Percentiles rank a stretch among this genome's conserved stretches.
phyloP scores from a whole-genome alignment of 2,113 vertebrate genomes.

The Athene cunicularia region DNA sequence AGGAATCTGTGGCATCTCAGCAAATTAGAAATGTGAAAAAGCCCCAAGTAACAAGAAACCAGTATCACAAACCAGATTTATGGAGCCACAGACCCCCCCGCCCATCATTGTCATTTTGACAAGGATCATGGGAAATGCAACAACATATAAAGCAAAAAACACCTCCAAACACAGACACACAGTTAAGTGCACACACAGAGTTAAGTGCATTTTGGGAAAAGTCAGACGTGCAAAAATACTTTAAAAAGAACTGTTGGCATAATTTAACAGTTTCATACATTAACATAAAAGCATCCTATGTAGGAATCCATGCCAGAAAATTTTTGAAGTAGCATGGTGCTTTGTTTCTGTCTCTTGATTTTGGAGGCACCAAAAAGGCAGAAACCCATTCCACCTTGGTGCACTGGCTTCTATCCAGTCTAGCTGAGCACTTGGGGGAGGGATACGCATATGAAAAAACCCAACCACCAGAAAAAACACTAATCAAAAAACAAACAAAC shows the following conservation, averaged over 20 bases:
- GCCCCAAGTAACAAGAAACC: background rate
- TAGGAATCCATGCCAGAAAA: background rate
- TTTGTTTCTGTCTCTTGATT: background rate
- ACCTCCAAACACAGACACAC: too few relatives aligned
- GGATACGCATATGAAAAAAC: fast-evolving
- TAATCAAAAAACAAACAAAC: background rate
- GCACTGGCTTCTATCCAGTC: background rate
- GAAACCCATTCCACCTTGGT: background rate
- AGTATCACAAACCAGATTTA: background rate
- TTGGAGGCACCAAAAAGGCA: background rate
- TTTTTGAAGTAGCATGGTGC: background rate
- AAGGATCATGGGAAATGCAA: background rate
- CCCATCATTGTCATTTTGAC: too few relatives aligned
- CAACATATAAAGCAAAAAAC: background rate
- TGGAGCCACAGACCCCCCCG: background rate
- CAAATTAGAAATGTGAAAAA: background rate
- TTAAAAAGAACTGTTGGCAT: background rate
- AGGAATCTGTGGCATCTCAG: background rate
- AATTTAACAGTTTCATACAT: background rate
- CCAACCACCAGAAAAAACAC: background rate
- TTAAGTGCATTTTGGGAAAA: background rate
- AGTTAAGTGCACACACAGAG: background rate
- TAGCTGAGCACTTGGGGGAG: background rate
- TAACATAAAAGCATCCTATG: background rate
- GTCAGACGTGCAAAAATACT: background rate